These are phyloP conservation scores for Limnephilus marmoratus DNA, from an alignment of 2,888 invertebrate species.

Conservation along the genomic window DNA sequence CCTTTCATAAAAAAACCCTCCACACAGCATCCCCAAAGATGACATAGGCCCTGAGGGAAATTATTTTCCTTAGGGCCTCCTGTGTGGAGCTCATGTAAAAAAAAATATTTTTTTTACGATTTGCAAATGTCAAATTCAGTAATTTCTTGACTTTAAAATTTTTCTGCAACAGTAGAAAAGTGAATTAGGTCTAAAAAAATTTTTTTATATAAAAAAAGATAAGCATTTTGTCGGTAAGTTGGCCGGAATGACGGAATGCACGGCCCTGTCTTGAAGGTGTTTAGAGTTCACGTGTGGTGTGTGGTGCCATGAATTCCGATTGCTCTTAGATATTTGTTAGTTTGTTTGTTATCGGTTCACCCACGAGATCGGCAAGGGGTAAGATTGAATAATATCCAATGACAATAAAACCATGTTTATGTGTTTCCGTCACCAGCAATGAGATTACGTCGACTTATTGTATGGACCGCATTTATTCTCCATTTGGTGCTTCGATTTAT, in stretches of 20 bases:
- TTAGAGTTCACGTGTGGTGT: constrained; percentile 39
- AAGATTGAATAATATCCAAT: constrained; percentile 59
- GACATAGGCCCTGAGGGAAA: no score
- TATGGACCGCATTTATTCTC: constrained; percentile 48
- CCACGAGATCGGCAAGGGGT: constrained; percentile 42
- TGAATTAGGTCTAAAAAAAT: background rate
- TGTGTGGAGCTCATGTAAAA: no score
- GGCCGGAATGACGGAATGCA: background rate
- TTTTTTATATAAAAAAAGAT: background rate
- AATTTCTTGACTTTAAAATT: no score
- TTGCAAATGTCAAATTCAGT: no score
- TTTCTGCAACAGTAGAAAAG: no score
- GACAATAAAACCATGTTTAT: constrained; percentile 63
- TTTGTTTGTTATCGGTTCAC: constrained; percentile 46
- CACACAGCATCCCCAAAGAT: no score
- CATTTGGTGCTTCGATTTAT: constrained; percentile 54
- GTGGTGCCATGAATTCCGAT: constrained; percentile 50
- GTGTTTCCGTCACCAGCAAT: constrained; percentile 58
- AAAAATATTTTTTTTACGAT: no score
- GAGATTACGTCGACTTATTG: constrained; percentile 64
- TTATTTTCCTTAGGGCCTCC: no score
- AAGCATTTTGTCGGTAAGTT: background rate
- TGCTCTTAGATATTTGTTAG: constrained; percentile 43
- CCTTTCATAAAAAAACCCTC: no score
- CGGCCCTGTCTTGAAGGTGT: background rate